These are phyloP conservation scores for Danio tinwini DNA, from an alignment of 2,797 vertebrate species.

Conservation along the genomic window DNA sequence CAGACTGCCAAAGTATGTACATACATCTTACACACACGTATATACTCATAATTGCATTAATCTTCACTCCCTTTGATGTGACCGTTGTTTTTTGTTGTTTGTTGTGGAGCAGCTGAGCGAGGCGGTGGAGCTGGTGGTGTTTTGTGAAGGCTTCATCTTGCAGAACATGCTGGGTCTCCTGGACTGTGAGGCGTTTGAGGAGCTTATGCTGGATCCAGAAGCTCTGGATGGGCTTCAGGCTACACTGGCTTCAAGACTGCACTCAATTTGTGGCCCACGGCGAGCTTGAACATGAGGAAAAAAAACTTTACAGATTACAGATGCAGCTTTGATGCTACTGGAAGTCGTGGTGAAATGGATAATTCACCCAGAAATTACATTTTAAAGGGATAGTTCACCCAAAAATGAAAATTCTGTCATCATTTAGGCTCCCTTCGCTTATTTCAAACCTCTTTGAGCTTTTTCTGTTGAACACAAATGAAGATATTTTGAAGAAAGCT, in stretches of 20 bases:
- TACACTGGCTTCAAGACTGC: conserved; percentile 81
- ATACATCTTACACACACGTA: neutral
- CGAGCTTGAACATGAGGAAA: conserved; percentile 9
- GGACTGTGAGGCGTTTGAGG: conserved; percentile 85
- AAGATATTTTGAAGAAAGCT: too few relatives aligned
- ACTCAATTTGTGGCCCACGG: conserved; percentile 69
- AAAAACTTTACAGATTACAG: neutral
- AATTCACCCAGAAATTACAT: neutral
- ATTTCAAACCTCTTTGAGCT: too few relatives aligned
- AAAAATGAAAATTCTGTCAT: too few relatives aligned
- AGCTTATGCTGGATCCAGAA: conserved; percentile 82
- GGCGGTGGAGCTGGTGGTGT: conserved; percentile 81
- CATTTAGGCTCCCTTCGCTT: too few relatives aligned
- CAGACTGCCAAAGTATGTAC: conserved; percentile 84
- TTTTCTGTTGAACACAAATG: too few relatives aligned
- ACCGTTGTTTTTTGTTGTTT: conserved; percentile 30
- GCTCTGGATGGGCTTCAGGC: conserved; percentile 80
- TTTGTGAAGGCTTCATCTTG: conserved; percentile 92
- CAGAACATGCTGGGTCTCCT: conserved; percentile 88
- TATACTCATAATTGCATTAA: neutral
- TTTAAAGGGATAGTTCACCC: too few relatives aligned
- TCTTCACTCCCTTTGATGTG: neutral
- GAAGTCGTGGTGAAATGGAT: neutral
- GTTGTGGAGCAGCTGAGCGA: conserved; percentile 78
- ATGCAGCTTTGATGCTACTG: neutral